phyloP scores from a whole-genome alignment of 2,888 invertebrate genomes.

The Pyrrhia umbra region DNA sequence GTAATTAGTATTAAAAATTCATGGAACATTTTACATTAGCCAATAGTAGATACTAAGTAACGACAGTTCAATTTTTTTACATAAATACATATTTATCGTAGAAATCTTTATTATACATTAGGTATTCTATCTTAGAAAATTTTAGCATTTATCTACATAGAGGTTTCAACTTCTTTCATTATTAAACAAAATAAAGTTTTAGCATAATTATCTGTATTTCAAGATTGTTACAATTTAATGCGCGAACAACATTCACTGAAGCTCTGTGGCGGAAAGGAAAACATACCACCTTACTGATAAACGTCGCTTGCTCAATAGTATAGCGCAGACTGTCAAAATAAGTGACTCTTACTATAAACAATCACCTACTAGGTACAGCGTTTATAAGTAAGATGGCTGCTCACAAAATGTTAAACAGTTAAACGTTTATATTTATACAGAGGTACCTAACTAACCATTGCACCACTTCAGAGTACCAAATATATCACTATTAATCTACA shows the following conservation, averaged over 20 bases:
- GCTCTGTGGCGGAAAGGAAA: constrained; percentile 78
- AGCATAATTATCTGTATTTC: constrained; percentile 57
- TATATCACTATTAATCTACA: constrained; percentile 75
- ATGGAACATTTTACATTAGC: constrained; percentile 71
- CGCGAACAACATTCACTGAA: constrained; percentile 81
- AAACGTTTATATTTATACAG: constrained; percentile 75
- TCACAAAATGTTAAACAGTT: constrained; percentile 71
- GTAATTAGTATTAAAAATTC: constrained; percentile 67
- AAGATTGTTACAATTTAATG: constrained; percentile 59
- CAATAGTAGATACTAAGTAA: constrained; percentile 71
- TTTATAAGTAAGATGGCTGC: constrained; percentile 38
- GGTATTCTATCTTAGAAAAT: constrained; percentile 73
- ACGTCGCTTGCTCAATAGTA: constrained; percentile 24
- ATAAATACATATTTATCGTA: constrained; percentile 86
- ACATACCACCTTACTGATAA: constrained; percentile 60
- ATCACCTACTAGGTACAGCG: constrained; percentile 27
- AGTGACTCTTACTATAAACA: constrained; percentile 27
- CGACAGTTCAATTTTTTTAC: constrained; percentile 79
- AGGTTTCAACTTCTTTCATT: constrained; percentile 60
- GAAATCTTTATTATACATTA: constrained; percentile 81
- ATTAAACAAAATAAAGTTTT: constrained; percentile 58
- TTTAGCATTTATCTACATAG: constrained; percentile 67
- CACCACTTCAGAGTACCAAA: constrained; percentile 84
- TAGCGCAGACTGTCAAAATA: neutral
- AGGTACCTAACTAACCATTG: constrained; percentile 84